These are phyloP conservation scores for Heliornis fulica DNA, from an alignment of 2,113 vertebrate genomes.

Conservation along the genomic window DNA sequence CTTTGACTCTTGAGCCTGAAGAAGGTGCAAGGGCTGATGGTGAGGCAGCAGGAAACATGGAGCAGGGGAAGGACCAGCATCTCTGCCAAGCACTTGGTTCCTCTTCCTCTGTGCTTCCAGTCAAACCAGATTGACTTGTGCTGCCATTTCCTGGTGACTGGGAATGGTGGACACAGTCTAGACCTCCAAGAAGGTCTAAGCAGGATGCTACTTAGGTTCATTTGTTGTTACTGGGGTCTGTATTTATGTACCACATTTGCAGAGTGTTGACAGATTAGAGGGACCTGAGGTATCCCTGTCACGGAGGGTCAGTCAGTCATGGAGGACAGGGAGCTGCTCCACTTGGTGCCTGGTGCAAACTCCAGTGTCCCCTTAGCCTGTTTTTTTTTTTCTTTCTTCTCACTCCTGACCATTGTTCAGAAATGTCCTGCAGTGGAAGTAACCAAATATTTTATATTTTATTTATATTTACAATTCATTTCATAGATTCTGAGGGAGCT, in stretches of 20 bases:
- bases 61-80: neutral
- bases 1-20: neutral
- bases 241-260: accelerated
- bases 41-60: neutral
- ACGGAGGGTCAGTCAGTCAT: too few species aligned
- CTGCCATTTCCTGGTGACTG: accelerated
- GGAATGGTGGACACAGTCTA: neutral
- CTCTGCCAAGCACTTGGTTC: accelerated
- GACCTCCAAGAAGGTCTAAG: too few species aligned
- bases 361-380: neutral
- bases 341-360: neutral
- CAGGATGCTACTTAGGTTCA: neutral
- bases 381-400: neutral
- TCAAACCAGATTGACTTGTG: neutral
- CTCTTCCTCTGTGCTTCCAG: neutral
- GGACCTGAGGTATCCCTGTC: too few species aligned
- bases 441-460: neutral
- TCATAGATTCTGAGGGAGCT: too few species aligned
- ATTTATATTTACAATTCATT: neutral
- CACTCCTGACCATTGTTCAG: neutral
- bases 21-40: neutral
- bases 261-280: neutral
- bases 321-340: neutral
- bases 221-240: accelerated
- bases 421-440: neutral